phyloP scores from a whole-genome alignment of 1,140 invertebrate genomes.

The Drosophila kohkoa region DNA sequence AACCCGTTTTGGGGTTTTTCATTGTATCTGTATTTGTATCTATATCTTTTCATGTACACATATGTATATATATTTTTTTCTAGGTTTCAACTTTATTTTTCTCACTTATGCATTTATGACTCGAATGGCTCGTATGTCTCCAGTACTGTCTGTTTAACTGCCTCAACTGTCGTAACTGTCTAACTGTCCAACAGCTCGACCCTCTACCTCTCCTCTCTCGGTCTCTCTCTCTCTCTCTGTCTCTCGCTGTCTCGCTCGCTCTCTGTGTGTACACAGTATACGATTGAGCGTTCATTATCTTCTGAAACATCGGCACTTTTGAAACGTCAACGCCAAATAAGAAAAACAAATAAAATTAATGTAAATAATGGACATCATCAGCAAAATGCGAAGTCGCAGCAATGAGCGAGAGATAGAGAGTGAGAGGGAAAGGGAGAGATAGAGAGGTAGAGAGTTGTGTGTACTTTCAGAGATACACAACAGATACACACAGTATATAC shows the following conservation, averaged over 20 bases:
- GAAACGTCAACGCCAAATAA: constrained; percentile 82
- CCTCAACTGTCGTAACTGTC: constrained; percentile 39
- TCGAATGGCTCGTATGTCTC: constrained; percentile 23
- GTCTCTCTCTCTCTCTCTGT: not conserved
- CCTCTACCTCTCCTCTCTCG: constrained; percentile 1
- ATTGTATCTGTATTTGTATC: constrained; percentile 29
- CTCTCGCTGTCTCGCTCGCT: not conserved
- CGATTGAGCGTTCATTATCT: constrained; percentile 78
- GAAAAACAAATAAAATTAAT: constrained; percentile 83
- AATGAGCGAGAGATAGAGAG: constrained; percentile 4
- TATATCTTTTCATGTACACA: constrained; percentile 13
- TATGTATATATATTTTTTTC: constrained; percentile 28
- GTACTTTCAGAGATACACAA: constrained; percentile 47
- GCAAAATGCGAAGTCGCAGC: constrained; percentile 72
- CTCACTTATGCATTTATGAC: constrained; percentile 64
- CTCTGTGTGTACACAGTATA: constrained; percentile 39
- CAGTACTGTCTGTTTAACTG: constrained; percentile 37
- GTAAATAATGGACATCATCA: constrained; percentile 83
- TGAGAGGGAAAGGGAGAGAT: not conserved
- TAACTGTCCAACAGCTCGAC: constrained; percentile 35
- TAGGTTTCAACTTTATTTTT: constrained; percentile 34
- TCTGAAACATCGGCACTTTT: constrained; percentile 83
- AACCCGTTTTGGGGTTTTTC: constrained; percentile 52
- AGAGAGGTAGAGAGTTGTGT: constrained; percentile 24
- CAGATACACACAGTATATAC: constrained; percentile 15